Conservation (phyloP, 2,113 vertebrate species). For the Daubentonia madagascariensis region DNA sequence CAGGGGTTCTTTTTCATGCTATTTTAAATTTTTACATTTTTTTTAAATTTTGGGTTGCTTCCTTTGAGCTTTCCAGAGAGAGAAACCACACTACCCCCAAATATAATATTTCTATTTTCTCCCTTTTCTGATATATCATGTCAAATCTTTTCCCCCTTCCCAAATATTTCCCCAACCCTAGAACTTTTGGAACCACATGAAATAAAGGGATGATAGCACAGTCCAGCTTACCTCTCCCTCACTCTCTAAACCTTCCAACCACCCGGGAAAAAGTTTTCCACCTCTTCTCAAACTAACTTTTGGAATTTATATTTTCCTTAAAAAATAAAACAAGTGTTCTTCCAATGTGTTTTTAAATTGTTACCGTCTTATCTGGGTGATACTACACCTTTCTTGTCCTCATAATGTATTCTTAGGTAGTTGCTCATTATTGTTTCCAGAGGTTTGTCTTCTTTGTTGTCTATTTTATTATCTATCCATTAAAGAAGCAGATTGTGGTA, state of each 20-base stretch:
- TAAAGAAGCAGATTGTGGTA: background rate
- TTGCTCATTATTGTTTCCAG: background rate
- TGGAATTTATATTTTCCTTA: background rate
- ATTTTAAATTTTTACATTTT: background rate
- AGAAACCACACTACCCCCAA: background rate
- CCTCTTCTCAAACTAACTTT: background rate
- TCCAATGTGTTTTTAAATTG: rapidly evolving
- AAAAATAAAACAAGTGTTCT: background rate
- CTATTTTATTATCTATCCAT: background rate
- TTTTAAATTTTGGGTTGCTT: background rate
- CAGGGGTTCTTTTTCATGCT: background rate
- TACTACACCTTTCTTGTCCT: background rate
- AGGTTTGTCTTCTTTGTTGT: background rate
- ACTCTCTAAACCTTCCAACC: background rate
- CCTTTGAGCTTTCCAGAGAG: background rate
- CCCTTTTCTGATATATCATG: background rate
- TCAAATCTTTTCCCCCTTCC: background rate
- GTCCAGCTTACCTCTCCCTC: background rate
- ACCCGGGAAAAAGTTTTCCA: background rate
- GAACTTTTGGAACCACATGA: background rate
- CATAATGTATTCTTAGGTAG: background rate
- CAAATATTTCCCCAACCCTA: background rate
- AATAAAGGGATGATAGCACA: background rate
- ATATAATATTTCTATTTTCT: background rate
- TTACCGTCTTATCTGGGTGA: background rate